These are phyloP conservation scores for Macquaria australasica DNA, from an alignment of 2,113 vertebrate species.

Conservation along the genomic window DNA sequence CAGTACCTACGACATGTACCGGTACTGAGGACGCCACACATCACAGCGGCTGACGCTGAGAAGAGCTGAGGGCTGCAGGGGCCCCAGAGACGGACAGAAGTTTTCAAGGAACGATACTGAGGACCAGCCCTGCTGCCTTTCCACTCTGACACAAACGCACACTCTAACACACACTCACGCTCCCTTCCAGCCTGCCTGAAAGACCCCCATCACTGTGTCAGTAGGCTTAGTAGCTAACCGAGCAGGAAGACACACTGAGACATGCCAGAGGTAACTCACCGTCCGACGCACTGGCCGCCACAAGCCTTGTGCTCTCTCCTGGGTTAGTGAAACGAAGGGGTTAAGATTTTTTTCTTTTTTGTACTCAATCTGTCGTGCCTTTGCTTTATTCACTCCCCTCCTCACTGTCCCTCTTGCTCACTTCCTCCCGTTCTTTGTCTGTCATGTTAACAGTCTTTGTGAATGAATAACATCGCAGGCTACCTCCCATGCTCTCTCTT, in stretches of 20 bases:
- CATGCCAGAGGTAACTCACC: slow-evolving; percentile 31
- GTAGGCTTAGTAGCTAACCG: slow-evolving; percentile 57
- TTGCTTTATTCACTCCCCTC: slow-evolving; percentile 54
- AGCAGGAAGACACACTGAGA: slow-evolving; percentile 43
- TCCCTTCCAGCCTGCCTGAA: slow-evolving; percentile 59
- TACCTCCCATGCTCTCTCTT: slow-evolving; percentile 36
- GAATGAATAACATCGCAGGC: slow-evolving; percentile 37
- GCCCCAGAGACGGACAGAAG: background rate
- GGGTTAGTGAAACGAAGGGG: slow-evolving; percentile 48
- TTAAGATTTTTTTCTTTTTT: slow-evolving; percentile 31
- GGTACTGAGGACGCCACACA: slow-evolving; percentile 75
- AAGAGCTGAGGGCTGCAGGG: slow-evolving; percentile 7
- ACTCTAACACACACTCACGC: slow-evolving; percentile 15
- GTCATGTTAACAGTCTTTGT: slow-evolving; percentile 30
- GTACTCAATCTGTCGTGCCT: slow-evolving; percentile 64
- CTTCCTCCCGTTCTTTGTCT: slow-evolving; percentile 7
- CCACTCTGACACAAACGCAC: slow-evolving; percentile 55
- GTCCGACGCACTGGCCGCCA: slow-evolving; percentile 15
- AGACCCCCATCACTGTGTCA: slow-evolving; percentile 81
- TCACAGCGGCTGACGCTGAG: slow-evolving; percentile 13
- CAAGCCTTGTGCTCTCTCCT: slow-evolving; percentile 44
- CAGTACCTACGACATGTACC: slow-evolving; percentile 92
- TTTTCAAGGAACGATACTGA: slow-evolving; percentile 32
- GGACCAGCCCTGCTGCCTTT: slow-evolving; percentile 53
- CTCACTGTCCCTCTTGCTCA: background rate